Conservation (phyloP, 1,140 invertebrate species). For the Hydropsyche tenuis region DNA sequence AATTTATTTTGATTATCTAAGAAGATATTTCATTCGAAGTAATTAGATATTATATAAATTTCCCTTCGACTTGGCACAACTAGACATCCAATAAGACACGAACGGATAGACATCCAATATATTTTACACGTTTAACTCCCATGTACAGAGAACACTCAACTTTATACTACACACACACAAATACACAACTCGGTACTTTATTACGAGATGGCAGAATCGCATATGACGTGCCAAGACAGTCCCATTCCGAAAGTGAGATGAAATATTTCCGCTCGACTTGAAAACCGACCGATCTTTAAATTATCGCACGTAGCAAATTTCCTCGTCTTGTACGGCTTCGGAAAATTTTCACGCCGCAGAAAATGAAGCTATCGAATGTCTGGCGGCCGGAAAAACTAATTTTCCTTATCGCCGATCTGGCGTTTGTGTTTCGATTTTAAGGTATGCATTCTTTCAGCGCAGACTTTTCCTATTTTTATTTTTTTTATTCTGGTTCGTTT, state of each 20-base stretch:
- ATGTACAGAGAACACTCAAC: neutral
- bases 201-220: neutral
- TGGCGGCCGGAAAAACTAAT: slow-evolving; percentile 7
- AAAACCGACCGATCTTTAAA: no score
- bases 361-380: slow-evolving; percentile 34
- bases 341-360: neutral
- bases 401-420: slow-evolving; percentile 4
- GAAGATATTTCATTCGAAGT: neutral
- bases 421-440: slow-evolving; percentile 25
- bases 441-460: slow-evolving; percentile 17
- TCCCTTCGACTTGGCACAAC: no score
- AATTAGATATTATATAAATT: no score
- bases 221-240: slow-evolving; percentile 12
- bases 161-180: neutral
- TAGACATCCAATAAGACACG: no score
- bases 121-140: slow-evolving; percentile 2
- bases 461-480: neutral
- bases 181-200: neutral
- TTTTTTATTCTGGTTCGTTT: neutral
- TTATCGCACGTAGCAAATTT: slow-evolving; percentile 1
- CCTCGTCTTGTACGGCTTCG: no score
- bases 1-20: neutral
- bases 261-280: slow-evolving; percentile 7
- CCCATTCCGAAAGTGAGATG: slow-evolving; percentile 2
- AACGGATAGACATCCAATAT: slow-evolving; percentile 29